Evolutionary conservation across 2,113 vertebrate genomes (phyloP), one percentile per base, ranked within the genome.

Genomic region (Prolemur simus): DNA sequence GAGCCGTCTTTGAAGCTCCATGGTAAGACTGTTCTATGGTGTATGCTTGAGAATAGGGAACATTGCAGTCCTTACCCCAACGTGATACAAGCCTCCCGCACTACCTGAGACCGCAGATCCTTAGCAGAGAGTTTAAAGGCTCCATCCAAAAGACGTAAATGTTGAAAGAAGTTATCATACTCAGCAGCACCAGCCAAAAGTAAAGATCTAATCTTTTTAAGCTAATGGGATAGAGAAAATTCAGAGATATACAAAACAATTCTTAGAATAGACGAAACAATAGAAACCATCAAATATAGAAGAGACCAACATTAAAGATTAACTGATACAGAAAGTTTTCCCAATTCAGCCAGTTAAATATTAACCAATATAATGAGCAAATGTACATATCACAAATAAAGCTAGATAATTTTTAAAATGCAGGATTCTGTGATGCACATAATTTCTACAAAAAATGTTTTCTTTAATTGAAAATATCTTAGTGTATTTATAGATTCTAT

Each of bases 71-170:
- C 99, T 98, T 98, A 99, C 99, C 99, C 99, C 92, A 99, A 96
- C 0, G 99, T 99, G 98, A 99, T 99, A 98, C 99, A 99, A 98
- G 99, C 99, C 97, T 99, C 99, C 6, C 99, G 98, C 42, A 99
- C 99, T 66, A 99, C 99, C 98, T 99, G 99, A 82, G 99, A 99
- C 64, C 99, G 99, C 95, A 99, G 98, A 89, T 99, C 99, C 98
- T 99, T 99, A 91, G 99, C 99, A 0, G 99, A 99, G 91, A 99
- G 98, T 96, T 99, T 99, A 97, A 99, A 99, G 0, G 99, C 98
- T 94, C 99, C 99, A 58, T 99, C 99, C 95, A 99, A 96, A 96
- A 99, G 99, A 63, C 99, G 99, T 87, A 99, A 98, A 94, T 99
- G 99, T 98, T 99, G 99, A 96, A 99, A 98, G 98, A 99, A 99